A percentile compares a stretch with the other conserved stretches of the same genome.
phyloP scores from a whole-genome alignment of 2,888 invertebrate species.

The Plemyria rubiginata region DNA sequence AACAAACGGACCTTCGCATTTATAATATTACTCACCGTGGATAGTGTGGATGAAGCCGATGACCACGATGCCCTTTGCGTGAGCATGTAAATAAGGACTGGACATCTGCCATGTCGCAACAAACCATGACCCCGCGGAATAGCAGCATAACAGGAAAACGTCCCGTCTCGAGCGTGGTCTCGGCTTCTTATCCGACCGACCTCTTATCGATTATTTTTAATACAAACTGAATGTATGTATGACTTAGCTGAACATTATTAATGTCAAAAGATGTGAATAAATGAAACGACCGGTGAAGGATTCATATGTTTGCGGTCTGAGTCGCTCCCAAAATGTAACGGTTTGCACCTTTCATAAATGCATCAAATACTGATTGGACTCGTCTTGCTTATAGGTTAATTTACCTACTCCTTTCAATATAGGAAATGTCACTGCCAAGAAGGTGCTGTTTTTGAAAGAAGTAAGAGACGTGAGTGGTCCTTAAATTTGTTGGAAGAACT shows the following conservation, averaged over 20 bases:
- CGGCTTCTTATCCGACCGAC: not conserved
- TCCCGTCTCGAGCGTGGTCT: constrained; percentile 2
- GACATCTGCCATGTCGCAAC: constrained; percentile 10
- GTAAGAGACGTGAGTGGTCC: not conserved
- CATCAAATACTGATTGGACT: no score
- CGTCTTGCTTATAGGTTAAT: no score
- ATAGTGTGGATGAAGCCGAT: not conserved
- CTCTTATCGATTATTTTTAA: no score
- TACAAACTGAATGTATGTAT: no score
- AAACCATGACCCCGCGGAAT: constrained; percentile 15
- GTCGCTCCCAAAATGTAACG: not conserved
- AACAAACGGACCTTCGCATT: no score
- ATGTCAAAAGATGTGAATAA: no score
- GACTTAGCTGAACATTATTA: no score
- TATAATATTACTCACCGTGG: no score
- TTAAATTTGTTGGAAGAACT: not conserved
- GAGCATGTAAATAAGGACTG: constrained; percentile 1
- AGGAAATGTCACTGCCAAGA: no score
- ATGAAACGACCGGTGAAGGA: not conserved
- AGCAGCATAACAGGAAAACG: constrained; percentile 18
- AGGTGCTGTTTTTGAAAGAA: not conserved
- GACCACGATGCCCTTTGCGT: not conserved
- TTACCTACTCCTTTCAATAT: no score
- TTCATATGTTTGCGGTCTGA: not conserved
- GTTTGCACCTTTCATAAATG: no score